These are phyloP conservation scores for Lutjanus argentimaculatus DNA, from an alignment of 2,797 vertebrate genomes.

Conservation along the genomic window DNA sequence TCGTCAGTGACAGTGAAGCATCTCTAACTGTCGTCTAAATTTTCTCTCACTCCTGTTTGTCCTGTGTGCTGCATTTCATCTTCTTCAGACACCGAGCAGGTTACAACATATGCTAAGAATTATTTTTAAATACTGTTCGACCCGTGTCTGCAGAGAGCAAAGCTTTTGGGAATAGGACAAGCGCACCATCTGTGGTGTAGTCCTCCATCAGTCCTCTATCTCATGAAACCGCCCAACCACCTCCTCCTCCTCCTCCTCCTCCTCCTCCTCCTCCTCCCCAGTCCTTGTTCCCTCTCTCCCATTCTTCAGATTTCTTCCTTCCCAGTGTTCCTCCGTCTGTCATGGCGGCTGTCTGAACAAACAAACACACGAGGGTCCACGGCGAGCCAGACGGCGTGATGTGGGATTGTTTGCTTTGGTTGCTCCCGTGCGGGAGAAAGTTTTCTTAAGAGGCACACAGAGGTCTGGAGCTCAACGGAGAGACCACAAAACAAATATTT, in stretches of 20 bases:
- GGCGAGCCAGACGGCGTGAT: constrained; percentile 75
- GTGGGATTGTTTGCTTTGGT: constrained; percentile 82
- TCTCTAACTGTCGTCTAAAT: neutral
- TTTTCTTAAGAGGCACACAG: constrained; percentile 83
- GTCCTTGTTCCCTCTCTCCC: constrained; percentile 46
- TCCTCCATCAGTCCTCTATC: constrained; percentile 64
- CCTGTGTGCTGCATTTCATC: constrained; percentile 13
- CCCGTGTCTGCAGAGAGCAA: constrained; percentile 61
- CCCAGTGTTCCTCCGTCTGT: constrained; percentile 77
- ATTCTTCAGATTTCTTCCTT: constrained; percentile 60
- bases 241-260: constrained; percentile 48
- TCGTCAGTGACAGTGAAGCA: constrained; percentile 10
- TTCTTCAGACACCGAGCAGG: constrained; percentile 33
- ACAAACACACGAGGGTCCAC: constrained; percentile 75
- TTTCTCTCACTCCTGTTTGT: neutral
- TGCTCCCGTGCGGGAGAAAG: constrained; percentile 80
- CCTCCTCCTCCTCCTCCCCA: constrained; percentile 31
- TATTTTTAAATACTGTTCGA: constrained; percentile 68
- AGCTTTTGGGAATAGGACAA: constrained; percentile 74
- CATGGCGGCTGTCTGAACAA: constrained; percentile 79
- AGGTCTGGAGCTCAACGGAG: constrained; percentile 78
- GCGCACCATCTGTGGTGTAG: constrained; percentile 79
- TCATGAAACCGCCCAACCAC: constrained; percentile 48
- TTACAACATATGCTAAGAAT: constrained; percentile 63
- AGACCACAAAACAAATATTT: constrained; percentile 84